phyloP scores from a whole-genome alignment of 2,797 vertebrate genomes.

The Esox masquinongy region DNA sequence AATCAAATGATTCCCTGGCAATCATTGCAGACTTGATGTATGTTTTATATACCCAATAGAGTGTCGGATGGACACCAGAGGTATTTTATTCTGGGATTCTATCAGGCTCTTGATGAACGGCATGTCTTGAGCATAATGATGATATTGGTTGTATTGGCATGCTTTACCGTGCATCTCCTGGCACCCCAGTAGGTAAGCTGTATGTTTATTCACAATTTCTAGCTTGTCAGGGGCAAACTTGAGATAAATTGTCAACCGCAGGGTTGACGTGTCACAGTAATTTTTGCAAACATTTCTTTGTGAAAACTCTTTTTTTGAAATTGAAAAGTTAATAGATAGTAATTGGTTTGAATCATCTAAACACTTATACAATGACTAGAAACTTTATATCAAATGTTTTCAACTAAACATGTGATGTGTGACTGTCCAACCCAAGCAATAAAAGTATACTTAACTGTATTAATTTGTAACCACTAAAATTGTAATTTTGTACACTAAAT shows the following conservation, averaged over 20 bases:
- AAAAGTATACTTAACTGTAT: no score
- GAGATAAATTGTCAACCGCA: constrained; percentile 53
- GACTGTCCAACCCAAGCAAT: no score
- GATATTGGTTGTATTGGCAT: constrained; percentile 49
- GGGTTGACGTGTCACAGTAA: constrained; percentile 46
- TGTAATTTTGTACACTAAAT: no score
- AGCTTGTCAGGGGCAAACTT: constrained; percentile 57
- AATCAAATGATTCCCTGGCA: constrained; percentile 64
- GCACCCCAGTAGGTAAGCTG: constrained; percentile 29
- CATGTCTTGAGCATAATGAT: constrained; percentile 38
- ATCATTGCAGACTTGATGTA: constrained; percentile 53
- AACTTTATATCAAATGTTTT: no score
- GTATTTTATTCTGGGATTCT: constrained; percentile 69
- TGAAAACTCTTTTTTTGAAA: no score
- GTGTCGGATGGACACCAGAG: constrained; percentile 53
- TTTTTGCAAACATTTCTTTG: constrained; percentile 59
- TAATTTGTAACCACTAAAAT: no score
- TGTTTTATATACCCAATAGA: constrained; percentile 54
- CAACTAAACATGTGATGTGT: no score
- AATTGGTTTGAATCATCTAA: no score
- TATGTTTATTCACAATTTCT: constrained; percentile 64
- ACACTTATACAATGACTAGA: no score
- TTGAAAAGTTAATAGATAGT: no score
- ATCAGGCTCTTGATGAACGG: constrained; percentile 62
- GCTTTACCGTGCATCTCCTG: constrained; percentile 34